Percentiles rank a stretch among this genome's conserved stretches.
Conservation (phyloP, 1,140 invertebrate genomes). For the Drosophila kurseongensis region DNA sequence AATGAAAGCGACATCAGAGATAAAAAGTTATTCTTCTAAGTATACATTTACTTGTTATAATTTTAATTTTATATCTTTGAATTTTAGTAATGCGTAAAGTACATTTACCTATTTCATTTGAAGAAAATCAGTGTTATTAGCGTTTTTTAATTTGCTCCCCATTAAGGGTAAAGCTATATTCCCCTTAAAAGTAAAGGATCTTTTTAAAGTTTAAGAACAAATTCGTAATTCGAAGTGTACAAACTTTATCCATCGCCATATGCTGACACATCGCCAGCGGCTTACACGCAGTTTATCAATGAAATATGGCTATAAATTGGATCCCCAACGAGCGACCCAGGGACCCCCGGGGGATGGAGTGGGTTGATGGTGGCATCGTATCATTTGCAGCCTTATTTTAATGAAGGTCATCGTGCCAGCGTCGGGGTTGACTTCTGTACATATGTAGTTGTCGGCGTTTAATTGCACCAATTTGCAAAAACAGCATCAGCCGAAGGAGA, state of each 20-base stretch:
- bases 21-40: no score
- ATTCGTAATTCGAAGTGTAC: conserved; percentile 3
- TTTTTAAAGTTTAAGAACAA: background rate
- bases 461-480: conserved; percentile 74
- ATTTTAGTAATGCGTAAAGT: no score
- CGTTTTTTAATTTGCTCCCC: no score
- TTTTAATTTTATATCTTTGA: no score
- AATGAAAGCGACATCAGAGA: no score
- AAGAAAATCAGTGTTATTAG: no score
- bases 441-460: conserved; percentile 57
- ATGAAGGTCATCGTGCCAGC: conserved; percentile 71
- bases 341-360: conserved; percentile 16
- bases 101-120: no score
- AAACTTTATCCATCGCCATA: conserved; percentile 33
- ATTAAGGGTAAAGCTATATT: no score
- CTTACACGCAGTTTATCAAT: conserved; percentile 67
- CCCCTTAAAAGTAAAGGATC: no score
- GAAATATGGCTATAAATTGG: conserved; percentile 74
- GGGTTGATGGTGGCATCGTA: conserved; percentile 37
- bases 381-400: conserved; percentile 54
- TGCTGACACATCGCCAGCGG: conserved; percentile 33
- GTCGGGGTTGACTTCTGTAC: conserved; percentile 27
- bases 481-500: conserved; percentile 10
- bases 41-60: no score
- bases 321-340: conserved; percentile 27